Base-by-base conservation (phyloP, 2,113 vertebrate genomes). In the Alethe diademata region DNA sequence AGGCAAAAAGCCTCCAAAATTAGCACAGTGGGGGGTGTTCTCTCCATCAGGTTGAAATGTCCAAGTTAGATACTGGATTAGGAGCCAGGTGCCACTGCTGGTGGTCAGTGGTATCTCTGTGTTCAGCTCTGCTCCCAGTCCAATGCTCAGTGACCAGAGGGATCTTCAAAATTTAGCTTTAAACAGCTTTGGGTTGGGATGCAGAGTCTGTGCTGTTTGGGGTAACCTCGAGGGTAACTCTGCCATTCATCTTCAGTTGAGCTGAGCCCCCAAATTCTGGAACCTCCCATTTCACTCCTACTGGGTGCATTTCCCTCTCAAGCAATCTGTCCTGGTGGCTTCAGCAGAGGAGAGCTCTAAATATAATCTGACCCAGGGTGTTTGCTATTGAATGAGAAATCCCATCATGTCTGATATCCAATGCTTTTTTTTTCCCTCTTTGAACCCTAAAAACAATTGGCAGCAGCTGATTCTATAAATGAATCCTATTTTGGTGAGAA, bases 1-100 rank as follows among this genome's bases (percentile, higher is more conserved):
- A 93, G 78, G 74, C 54, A 89, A 87, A 92, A 48, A 92, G 84
- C 48, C 85, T 89, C 70, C 76, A 78, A 96, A 96, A 95, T 88
- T 61, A 91, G 31, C 83, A 38, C 33, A 8, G 79, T 23, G 17
- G 19, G 47, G 29, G 20, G 0, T 24, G 35, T 73, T 86, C 3
- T 76, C 18, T 58, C 35, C 2, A 14, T 66, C 78, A 88, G 42
- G 66, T 88, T 73, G 38, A 47, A 93, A 73, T n/a, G 26, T 16
- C 42, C 14, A 10, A 19, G 51, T 78, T 24, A 25, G 60, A 70
- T 28, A 33, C 26, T 50, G 18, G 40, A 60, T 43, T 40, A 40
- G 70, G 53, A 87, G 33, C 35, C 69, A 40, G 50, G 26, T 3
- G 5, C 31, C 61, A 18, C 57, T 73, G 14, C 40, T 76, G 70